Conservation (phyloP, 2,113 vertebrate genomes). For the Phyllopteryx taeniolatus region DNA sequence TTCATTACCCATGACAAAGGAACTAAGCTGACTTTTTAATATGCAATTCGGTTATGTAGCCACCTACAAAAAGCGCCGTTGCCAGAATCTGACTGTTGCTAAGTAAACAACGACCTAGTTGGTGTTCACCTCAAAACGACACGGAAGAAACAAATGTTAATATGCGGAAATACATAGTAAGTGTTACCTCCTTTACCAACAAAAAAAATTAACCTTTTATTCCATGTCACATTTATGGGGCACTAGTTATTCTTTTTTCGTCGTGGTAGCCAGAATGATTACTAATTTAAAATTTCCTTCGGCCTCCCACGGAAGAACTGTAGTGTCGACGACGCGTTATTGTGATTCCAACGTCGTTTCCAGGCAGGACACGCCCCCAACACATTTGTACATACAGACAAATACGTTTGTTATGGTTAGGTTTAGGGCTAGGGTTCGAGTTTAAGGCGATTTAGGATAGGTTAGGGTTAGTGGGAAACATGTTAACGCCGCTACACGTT, state of each 20-base stretch:
- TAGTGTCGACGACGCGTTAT: background rate
- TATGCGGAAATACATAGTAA: background rate
- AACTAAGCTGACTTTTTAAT: background rate
- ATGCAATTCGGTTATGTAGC: too few relatives aligned
- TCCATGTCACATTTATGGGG: background rate
- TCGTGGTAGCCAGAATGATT: background rate
- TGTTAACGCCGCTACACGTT: too few relatives aligned
- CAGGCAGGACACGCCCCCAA: too few relatives aligned
- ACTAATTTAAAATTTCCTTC: background rate
- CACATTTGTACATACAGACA: too few relatives aligned
- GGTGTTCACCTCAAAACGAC: slow-evolving; percentile 29
- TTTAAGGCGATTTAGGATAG: too few relatives aligned
- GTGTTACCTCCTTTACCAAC: background rate
- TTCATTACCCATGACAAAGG: background rate
- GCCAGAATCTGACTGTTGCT: slow-evolving; percentile 46
- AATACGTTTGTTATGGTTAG: too few relatives aligned
- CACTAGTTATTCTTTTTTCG: background rate
- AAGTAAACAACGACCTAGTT: slow-evolving; percentile 45
- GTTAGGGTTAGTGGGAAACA: too few relatives aligned
- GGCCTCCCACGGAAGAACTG: background rate
- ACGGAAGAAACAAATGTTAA: slow-evolving; percentile 44
- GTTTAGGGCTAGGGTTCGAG: too few relatives aligned
- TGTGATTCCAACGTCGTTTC: too few relatives aligned
- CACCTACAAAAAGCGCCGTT: slow-evolving; percentile 1
- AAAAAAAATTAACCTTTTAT: background rate